Base-by-base conservation (phyloP, 2,113 vertebrate genomes). In the Indicator indicator region DNA sequence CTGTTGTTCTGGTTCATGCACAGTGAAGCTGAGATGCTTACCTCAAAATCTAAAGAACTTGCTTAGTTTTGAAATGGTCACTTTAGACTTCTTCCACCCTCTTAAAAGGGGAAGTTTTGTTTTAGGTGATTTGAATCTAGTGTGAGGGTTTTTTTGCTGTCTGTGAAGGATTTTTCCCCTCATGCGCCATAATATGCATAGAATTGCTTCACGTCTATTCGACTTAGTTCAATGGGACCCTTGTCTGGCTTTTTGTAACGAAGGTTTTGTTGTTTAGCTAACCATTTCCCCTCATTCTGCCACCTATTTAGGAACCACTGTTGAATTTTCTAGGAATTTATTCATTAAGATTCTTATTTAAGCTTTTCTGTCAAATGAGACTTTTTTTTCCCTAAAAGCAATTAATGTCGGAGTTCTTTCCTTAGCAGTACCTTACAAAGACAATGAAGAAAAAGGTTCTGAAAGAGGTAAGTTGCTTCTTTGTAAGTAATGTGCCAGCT, bases 401-500 rank as follows among this genome's bases (percentile, higher is more conserved):
- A 4, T 67, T 93, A 40, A 84, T 9, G 95, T 9, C 83, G 63
- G 21, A 79, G 65, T 82, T 78, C 20, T 87, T 96, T 36, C 27
- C 67, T 94, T 96, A 82, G 63, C 72, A 98, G 97, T 96, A 88
- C 95, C 91, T 81, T 96, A 95, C 80, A 97, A 82, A 96, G 97
- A 97, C 59, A 93, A 90, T 86, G 97, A 97, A 96, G 97, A 97
- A 86, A 42, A 90, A 46, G 56, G 54, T 68, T 93, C 88, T 91
- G 94, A 48, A 94, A 97, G 83, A 94, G 96, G 97, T 98, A 95
- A 97, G 96, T 88, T 54, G 63, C 24, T 90, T 96, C 42, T 76
- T 84, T 9, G 15, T 42, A 70, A 75, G 33, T 32, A 79, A 11
- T 4, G 3, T 12, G 10, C 18, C 27, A 55, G 33, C 81, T 67